phyloP scores from a whole-genome alignment of 2,797 vertebrate species.

The Hoplostethus mediterraneus region DNA sequence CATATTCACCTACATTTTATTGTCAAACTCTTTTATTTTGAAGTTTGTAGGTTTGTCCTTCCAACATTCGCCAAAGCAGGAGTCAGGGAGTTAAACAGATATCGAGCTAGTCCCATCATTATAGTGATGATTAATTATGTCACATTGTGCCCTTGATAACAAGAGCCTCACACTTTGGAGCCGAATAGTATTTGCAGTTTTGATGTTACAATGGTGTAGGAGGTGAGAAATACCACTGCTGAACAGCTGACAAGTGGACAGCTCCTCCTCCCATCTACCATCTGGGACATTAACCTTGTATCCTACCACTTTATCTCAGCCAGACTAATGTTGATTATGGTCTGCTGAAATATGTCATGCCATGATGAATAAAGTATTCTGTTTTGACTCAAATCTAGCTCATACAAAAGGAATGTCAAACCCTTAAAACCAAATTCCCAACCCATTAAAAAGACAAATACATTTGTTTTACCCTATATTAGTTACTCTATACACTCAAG shows the following conservation, averaged over 20 bases:
- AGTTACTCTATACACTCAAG: background rate
- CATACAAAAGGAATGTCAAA: background rate
- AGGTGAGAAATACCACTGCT: slow-evolving; percentile 27
- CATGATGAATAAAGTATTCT: background rate
- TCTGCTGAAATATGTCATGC: background rate
- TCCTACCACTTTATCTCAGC: slow-evolving; percentile 18
- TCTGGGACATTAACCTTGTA: slow-evolving; percentile 53
- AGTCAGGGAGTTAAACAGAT: background rate
- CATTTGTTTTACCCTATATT: background rate
- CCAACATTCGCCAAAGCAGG: background rate
- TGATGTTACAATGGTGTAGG: slow-evolving; percentile 45
- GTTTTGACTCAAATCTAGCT: background rate
- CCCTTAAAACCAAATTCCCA: background rate
- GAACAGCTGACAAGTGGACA: slow-evolving; percentile 61
- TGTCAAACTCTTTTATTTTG: background rate
- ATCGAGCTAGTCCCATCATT: background rate
- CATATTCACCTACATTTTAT: background rate
- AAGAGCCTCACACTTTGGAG: slow-evolving; percentile 17
- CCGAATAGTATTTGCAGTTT: slow-evolving; percentile 46
- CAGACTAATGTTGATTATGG: slow-evolving; percentile 7
- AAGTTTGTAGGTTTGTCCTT: background rate
- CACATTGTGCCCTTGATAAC: slow-evolving; percentile 8
- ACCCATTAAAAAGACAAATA: background rate
- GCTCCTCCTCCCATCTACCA: slow-evolving; percentile 53
- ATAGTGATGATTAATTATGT: background rate